A percentile compares a stretch with the other conserved stretches of the same genome.
Evolutionary conservation across 2,797 vertebrate genomes (phyloP).

Genomic region (Sebastes trivittatus): DNA sequence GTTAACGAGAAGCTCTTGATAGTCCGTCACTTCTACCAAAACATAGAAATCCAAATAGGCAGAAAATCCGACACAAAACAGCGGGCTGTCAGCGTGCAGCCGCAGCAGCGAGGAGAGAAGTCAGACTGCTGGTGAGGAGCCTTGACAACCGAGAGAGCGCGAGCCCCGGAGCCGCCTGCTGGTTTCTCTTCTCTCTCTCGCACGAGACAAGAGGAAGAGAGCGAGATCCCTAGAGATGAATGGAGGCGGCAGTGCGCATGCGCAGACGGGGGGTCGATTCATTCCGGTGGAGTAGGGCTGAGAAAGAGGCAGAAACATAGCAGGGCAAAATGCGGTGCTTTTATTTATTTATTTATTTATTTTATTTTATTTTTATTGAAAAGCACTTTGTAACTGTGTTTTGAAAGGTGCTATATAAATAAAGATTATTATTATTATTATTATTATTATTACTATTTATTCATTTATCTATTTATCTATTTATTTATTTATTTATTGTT

Average conservation of each 20-base stretch:
- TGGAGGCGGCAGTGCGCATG: slow-evolving; percentile 67
- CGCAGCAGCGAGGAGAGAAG: slow-evolving; percentile 37
- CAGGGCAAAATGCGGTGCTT: neutral
- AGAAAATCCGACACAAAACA: slow-evolving; percentile 14
- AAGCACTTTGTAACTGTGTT: too few relatives aligned
- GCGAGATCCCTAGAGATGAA: slow-evolving; percentile 47
- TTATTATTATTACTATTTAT: neutral
- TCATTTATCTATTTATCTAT: too few relatives aligned
- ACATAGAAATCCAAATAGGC: slow-evolving; percentile 28
- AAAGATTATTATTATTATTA: too few relatives aligned
- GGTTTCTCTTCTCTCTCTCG: slow-evolving; percentile 44
- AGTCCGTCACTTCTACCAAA: slow-evolving; percentile 13
- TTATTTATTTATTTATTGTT: neutral
- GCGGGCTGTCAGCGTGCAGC: slow-evolving; percentile 44
- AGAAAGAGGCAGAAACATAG: neutral
- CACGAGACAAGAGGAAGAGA: slow-evolving; percentile 49
- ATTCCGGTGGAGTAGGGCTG: slow-evolving; percentile 54
- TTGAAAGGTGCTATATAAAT: too few relatives aligned
- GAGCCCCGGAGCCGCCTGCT: slow-evolving; percentile 65
- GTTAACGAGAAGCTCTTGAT: neutral
- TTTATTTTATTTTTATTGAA: neutral
- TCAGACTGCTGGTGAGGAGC: slow-evolving; percentile 16
- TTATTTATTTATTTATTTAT: neutral
- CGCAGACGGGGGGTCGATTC: slow-evolving; percentile 56
- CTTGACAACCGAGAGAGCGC: slow-evolving; percentile 34